Conservation (phyloP, 2,888 invertebrate species). For the Drosophila cyrtoloma region DNA sequence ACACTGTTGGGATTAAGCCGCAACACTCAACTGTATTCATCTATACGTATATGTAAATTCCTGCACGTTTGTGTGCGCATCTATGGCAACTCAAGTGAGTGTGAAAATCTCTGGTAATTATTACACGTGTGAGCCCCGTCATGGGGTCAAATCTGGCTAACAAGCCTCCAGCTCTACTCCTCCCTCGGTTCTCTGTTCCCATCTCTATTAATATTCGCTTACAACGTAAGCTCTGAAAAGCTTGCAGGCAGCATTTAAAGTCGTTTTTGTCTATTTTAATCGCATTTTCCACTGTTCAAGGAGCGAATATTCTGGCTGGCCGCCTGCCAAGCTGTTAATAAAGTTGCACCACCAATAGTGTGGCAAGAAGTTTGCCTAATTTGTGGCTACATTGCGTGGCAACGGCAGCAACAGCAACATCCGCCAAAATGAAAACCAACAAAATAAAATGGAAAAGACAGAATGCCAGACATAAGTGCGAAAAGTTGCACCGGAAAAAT, state of each 20-base stretch:
- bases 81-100: constrained; percentile 68
- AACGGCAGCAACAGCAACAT: constrained; percentile 7
- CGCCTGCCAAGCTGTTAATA: constrained; percentile 68
- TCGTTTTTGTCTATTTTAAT: constrained; percentile 2
- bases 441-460: constrained; percentile 18
- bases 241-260: constrained; percentile 21
- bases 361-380: constrained; percentile 66
- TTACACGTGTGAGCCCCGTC: constrained; percentile 18
- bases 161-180: neutral
- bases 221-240: constrained; percentile 25
- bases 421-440: constrained; percentile 22
- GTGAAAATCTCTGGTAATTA: constrained; percentile 65
- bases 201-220: constrained; percentile 54
- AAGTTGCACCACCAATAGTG: constrained; percentile 48
- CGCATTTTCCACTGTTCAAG: neutral
- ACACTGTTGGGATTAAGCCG: constrained; percentile 52
- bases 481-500: constrained; percentile 44
- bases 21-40: constrained; percentile 28
- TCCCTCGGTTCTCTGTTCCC: neutral
- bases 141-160: constrained; percentile 8
- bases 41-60: constrained; percentile 28
- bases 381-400: constrained; percentile 55
- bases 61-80: constrained; percentile 34
- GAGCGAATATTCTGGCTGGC: constrained; percentile 53
- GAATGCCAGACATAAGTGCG: constrained; percentile 32